Conservation (phyloP, 2,888 invertebrate species). For the Mechanitis mazaeus region DNA sequence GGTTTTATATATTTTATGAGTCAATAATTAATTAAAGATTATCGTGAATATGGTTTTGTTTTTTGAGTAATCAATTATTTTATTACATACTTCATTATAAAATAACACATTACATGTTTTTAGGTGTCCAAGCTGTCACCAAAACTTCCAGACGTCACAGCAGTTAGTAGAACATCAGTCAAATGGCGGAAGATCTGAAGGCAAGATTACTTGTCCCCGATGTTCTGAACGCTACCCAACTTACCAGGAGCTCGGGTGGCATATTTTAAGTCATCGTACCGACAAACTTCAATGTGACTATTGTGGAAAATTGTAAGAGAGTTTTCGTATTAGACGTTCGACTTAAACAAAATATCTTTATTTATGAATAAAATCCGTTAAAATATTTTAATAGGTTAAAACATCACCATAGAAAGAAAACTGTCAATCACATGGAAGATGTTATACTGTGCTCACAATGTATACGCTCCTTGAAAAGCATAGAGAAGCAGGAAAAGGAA, state of each 20-base stretch:
- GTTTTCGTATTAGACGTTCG: neutral
- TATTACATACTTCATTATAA: too few relatives aligned
- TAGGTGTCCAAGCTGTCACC: constrained; percentile 68
- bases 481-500: constrained; percentile 69
- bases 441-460: constrained; percentile 64
- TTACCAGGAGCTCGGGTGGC: constrained; percentile 63
- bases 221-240: constrained; percentile 65
- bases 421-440: constrained; percentile 67
- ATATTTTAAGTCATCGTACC: constrained; percentile 54
- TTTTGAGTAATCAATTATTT: too few relatives aligned
- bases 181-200: constrained; percentile 65
- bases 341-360: neutral
- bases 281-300: constrained; percentile 66
- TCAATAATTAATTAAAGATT: too few relatives aligned
- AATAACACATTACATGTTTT: neutral
- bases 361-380: neutral
- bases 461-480: constrained; percentile 53
- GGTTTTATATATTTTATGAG: constrained; percentile 30
- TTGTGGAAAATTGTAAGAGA: constrained; percentile 63
- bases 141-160: constrained; percentile 66
- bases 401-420: constrained; percentile 68
- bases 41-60: too few relatives aligned
- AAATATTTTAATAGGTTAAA: constrained; percentile 48
- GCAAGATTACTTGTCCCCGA: constrained; percentile 61
- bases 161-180: constrained; percentile 61